phyloP scores from a whole-genome alignment of 2,888 invertebrate genomes.

The Panopea generosa region DNA sequence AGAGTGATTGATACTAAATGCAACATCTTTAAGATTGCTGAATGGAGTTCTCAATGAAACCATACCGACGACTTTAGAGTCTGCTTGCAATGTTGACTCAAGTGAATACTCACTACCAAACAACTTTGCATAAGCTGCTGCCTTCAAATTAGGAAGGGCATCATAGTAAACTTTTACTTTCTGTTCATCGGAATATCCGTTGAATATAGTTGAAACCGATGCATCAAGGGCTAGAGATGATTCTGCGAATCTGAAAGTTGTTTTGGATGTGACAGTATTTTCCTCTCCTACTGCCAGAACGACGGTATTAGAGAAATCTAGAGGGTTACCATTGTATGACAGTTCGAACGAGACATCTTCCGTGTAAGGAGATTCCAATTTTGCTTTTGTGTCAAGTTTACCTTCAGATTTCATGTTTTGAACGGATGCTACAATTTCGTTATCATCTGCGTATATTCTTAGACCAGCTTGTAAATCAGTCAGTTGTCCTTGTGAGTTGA shows the following conservation, averaged over 20 bases:
- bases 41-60: too few relatives aligned
- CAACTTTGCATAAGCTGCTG: too few relatives aligned
- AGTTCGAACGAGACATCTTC: too few relatives aligned
- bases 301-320: too few relatives aligned
- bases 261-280: slow-evolving; percentile 18
- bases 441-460: slow-evolving; percentile 20
- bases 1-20: slow-evolving; percentile 30
- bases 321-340: too few relatives aligned
- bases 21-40: slow-evolving; percentile 14
- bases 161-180: slow-evolving; percentile 19
- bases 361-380: slow-evolving; percentile 37
- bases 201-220: too few relatives aligned
- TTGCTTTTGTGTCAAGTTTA: slow-evolving; percentile 36
- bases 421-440: slow-evolving; percentile 34
- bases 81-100: too few relatives aligned
- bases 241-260: slow-evolving; percentile 15
- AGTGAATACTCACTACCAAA: too few relatives aligned
- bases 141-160: slow-evolving; percentile 15
- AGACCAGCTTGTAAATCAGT: too few relatives aligned
- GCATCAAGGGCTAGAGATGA: too few relatives aligned
- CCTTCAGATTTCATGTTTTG: slow-evolving; percentile 18
- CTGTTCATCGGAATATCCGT: slow-evolving; percentile 44
- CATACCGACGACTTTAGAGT: too few relatives aligned
- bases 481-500: too few relatives aligned
- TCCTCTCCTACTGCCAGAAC: slow-evolving; percentile 26